Percentiles rank a stretch among this genome's conserved stretches.
Conservation (phyloP, 2,113 vertebrate genomes). For the Sorex araneus region DNA sequence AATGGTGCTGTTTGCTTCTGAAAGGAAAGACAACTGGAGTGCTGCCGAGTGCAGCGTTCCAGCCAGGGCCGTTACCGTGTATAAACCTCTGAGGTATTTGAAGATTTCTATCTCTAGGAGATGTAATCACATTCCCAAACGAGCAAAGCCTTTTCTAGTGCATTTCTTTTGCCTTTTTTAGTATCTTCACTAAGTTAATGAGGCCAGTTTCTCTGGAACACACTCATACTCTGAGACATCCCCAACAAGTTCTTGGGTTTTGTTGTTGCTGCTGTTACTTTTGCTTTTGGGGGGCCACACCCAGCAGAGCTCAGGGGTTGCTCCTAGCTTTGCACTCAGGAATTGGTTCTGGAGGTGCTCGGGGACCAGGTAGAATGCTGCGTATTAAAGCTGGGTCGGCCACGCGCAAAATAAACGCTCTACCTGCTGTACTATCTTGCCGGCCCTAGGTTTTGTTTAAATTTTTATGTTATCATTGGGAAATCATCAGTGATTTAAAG, state of each 20-base stretch:
- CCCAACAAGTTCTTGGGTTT: neutral
- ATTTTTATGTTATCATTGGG: neutral
- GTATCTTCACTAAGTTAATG: neutral
- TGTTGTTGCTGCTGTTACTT: no score
- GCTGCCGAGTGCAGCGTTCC: neutral
- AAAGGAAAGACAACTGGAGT: neutral
- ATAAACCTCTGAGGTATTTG: neutral
- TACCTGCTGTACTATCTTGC: no score
- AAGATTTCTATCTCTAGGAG: neutral
- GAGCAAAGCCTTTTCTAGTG: neutral
- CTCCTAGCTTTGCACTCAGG: no score
- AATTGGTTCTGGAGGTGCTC: no score
- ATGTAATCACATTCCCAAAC: neutral
- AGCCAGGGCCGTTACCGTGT: neutral
- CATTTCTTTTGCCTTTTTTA: neutral
- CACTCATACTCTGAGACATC: neutral
- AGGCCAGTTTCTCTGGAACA: neutral
- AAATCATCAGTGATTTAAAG: neutral
- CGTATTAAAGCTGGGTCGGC: no score
- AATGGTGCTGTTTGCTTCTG: neutral
- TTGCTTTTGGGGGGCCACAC: no score
- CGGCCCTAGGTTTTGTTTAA: neutral
- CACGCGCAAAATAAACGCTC: no score
- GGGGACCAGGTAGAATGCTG: no score
- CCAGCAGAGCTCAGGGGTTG: no score